These are phyloP conservation scores for Cheilosia grossa DNA, from an alignment of 2,888 invertebrate species.

Conservation along the genomic window DNA sequence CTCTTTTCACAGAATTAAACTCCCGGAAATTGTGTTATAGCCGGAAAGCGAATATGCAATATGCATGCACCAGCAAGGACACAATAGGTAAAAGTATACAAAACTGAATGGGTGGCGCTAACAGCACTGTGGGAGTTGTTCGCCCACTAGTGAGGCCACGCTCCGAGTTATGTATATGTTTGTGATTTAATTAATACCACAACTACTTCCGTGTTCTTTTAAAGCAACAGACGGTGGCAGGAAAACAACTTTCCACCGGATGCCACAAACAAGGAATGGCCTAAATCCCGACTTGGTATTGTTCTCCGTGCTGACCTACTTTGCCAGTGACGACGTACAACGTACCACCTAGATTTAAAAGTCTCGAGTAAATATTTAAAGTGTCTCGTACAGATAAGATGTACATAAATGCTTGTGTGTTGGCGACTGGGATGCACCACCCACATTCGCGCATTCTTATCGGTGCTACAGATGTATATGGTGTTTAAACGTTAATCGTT, in stretches of 20 bases:
- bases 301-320: slow-evolving; percentile 33
- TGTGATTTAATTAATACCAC: slow-evolving; percentile 57
- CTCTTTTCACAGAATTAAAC: slow-evolving; percentile 31
- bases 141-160: slow-evolving; percentile 1
- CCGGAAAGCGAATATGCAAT: slow-evolving; percentile 48
- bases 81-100: slow-evolving; percentile 41
- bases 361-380: slow-evolving; percentile 63
- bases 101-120: slow-evolving; percentile 13
- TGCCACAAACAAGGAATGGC: slow-evolving; percentile 47
- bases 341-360: slow-evolving; percentile 52
- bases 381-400: slow-evolving; percentile 65
- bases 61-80: slow-evolving; percentile 53
- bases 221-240: background rate
- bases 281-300: slow-evolving; percentile 38
- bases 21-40: slow-evolving; percentile 61
- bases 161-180: background rate
- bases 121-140: background rate
- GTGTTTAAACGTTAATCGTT: background rate
- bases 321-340: slow-evolving; percentile 25
- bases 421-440: slow-evolving; percentile 1
- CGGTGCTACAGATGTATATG: slow-evolving; percentile 1
- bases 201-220: slow-evolving; percentile 44
- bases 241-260: slow-evolving; percentile 5
- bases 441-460: slow-evolving; percentile 41
- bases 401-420: slow-evolving; percentile 12